These are phyloP conservation scores for Cephus pygmeus DNA, from an alignment of 2,888 invertebrate species.

Conservation along the genomic window DNA sequence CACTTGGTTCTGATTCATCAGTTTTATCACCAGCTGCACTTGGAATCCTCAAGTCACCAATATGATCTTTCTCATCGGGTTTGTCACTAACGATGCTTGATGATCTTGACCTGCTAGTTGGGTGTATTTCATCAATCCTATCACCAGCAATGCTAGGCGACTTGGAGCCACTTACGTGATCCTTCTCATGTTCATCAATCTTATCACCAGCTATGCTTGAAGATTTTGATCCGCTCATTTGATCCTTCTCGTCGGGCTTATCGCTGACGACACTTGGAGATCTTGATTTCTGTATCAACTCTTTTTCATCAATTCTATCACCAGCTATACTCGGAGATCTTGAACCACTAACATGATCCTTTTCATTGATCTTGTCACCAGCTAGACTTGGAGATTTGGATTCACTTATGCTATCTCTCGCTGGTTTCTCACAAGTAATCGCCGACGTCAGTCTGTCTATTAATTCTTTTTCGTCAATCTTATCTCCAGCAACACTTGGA, in stretches of 20 bases:
- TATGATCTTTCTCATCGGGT: too few species aligned
- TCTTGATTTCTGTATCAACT: background rate
- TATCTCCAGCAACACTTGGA: constrained; percentile 16
- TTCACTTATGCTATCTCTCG: constrained; percentile 13
- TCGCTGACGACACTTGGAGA: background rate
- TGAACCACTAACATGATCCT: constrained; percentile 12
- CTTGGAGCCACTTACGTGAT: constrained; percentile 14
- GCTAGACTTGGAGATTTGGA: constrained; percentile 5
- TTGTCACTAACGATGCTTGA: constrained; percentile 19
- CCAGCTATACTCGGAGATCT: constrained; percentile 23
- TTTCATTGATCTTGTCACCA: constrained; percentile 4
- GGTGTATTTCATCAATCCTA: constrained; percentile 14
- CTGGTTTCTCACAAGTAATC: constrained; percentile 16
- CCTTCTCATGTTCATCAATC: background rate
- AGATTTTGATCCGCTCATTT: background rate
- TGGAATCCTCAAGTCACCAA: background rate
- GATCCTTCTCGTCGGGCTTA: constrained; percentile 9
- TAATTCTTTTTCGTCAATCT: background rate
- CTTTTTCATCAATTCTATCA: constrained; percentile 11
- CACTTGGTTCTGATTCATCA: constrained; percentile 6
- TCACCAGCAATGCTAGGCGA: constrained; percentile 19
- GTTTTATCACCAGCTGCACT: constrained; percentile 23
- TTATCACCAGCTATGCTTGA: constrained; percentile 13
- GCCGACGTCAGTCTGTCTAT: background rate
- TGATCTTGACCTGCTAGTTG: constrained; percentile 20